A percentile compares a stretch with the other conserved stretches of the same genome.
phyloP scores from a whole-genome alignment of 2,113 vertebrate species.

The Albula goreensis region DNA sequence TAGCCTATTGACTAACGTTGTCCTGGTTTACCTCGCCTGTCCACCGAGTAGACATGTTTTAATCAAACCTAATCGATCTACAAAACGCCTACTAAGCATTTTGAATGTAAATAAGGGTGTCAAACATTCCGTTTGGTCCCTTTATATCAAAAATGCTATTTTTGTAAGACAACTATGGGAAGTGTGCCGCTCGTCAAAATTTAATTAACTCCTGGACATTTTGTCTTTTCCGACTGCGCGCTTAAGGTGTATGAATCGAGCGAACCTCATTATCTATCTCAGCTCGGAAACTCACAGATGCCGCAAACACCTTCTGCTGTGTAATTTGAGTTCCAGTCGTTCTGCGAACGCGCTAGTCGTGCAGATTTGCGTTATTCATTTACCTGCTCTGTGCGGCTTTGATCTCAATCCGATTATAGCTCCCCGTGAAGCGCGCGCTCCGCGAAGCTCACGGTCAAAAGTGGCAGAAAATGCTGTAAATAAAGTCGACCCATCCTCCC shows the following conservation, averaged over 20 bases:
- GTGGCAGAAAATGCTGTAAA: constrained; percentile 13
- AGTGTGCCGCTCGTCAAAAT: no score
- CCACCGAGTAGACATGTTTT: neutral
- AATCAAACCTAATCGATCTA: neutral
- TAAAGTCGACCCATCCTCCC: neutral
- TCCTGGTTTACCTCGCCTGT: constrained; percentile 29
- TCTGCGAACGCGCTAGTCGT: neutral
- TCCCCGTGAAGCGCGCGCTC: neutral
- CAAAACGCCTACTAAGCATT: neutral
- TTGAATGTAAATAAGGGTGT: neutral
- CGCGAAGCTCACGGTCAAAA: neutral
- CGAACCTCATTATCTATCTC: neutral
- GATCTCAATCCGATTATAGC: neutral
- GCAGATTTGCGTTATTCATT: neutral
- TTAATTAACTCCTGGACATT: no score
- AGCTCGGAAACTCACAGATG: neutral
- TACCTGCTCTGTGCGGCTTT: neutral
- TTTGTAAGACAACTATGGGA: no score
- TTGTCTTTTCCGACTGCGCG: neutral
- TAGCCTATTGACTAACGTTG: constrained; percentile 37
- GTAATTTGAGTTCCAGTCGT: neutral
- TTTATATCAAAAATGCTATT: no score
- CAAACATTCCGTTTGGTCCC: neutral
- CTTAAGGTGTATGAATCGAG: neutral
- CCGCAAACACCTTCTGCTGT: neutral